Percentiles rank a stretch among this genome's conserved stretches.
phyloP scores from a whole-genome alignment of 2,797 vertebrate species.

The Gallinago stenura region DNA sequence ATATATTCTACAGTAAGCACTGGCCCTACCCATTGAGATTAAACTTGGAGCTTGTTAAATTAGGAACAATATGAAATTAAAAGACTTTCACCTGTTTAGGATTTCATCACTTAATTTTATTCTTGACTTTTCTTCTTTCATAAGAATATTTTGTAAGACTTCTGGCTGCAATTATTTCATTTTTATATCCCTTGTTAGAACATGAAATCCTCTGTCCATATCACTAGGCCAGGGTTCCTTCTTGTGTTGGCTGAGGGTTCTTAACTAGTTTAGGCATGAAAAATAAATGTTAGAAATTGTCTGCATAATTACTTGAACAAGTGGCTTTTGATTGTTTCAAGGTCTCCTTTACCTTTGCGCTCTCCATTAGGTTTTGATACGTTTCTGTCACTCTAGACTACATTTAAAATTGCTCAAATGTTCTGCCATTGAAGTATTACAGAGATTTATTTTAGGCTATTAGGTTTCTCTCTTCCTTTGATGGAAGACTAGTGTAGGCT shows the following conservation, averaged over 20 bases:
- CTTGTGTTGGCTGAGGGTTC: conserved; percentile 1
- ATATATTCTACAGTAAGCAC: conserved; percentile 35
- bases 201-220: conserved; percentile 45
- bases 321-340: conserved; percentile 4
- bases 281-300: conserved; percentile 22
- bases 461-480: conserved; percentile 57
- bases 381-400: conserved; percentile 3
- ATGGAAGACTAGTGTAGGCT: conserved; percentile 54
- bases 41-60: conserved; percentile 29
- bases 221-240: neutral
- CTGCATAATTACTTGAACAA: conserved; percentile 46
- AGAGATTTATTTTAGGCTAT: conserved; percentile 66
- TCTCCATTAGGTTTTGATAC: conserved; percentile 27
- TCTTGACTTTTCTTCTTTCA: conserved; percentile 37
- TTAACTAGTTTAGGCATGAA: conserved; percentile 18
- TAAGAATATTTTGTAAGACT: neutral
- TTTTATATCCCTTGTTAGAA: conserved; percentile 37
- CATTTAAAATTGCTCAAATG: conserved; percentile 52
- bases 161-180: neutral
- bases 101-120: conserved; percentile 30
- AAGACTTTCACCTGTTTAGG: conserved; percentile 13
- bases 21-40: conserved; percentile 16
- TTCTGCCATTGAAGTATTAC: conserved; percentile 21
- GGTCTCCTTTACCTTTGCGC: conserved; percentile 23
- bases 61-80: conserved; percentile 23